Base-by-base conservation (phyloP, 1,140 invertebrate genomes). In the Drosophila sturtevanti region DNA sequence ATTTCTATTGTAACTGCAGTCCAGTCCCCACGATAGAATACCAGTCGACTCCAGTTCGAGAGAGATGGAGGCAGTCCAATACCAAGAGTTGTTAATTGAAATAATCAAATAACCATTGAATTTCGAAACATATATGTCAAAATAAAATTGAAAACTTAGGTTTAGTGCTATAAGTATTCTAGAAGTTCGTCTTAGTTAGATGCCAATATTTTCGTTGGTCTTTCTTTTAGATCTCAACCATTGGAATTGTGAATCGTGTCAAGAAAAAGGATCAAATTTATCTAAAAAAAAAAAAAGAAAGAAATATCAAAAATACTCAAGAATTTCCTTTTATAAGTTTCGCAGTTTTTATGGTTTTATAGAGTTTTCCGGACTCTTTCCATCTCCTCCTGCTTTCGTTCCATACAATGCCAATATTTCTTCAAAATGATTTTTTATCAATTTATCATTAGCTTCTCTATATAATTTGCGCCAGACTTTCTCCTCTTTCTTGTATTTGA, bases 1-100 rank as follows among this genome's bases (percentile, higher is more conserved):
- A 63, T 51, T 21, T 44, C 24, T 51, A 35, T 70, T 70, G 68
- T 70, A 70, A 56, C 67, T 56, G 51, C 48, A 44, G 18, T 38
- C 22, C 37, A 18, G 27, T 31, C 55, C 27, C 64, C 16, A 22
- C 24, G n/a, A 24, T 37, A 35, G 34, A 58, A 58, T 12, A 21
- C 41, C 3, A 12, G 18, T 10, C 37, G 12, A 35, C 35, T 35
- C 16, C n/a, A 58, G 22, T 35, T 35, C 7, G 1, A 34, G 9
- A 56, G n/a, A 56, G 54, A 56, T 12, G 34, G 7, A 16, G 31
- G 27, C 55, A 34, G 27, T 18, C 16, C 16, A 48, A 18, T 9
- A 48, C 9, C 16, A 9, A 9, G 41, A 9, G 41, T 21, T 21
- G 16, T 11, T 21, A 11, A 48, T 4, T 48, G 2, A 48, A 48